phyloP scores from a whole-genome alignment of 2,113 vertebrate genomes.

The Actinemys pallida region DNA sequence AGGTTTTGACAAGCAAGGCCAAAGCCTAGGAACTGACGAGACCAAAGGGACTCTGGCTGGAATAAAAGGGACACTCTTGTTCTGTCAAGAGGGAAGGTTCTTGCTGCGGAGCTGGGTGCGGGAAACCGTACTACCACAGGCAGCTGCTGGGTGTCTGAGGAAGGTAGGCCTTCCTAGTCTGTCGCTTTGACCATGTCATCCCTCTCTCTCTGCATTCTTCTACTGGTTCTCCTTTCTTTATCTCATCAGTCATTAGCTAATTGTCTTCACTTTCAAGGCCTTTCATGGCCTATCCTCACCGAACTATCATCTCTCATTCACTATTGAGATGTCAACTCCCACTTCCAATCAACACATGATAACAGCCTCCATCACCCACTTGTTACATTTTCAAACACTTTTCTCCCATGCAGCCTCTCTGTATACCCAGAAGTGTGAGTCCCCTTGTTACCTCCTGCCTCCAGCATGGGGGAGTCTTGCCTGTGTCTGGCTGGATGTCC shows the following conservation, averaged over 20 bases:
- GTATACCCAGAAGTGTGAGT: no score
- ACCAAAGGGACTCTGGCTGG: slow-evolving; percentile 34
- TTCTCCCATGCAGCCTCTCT: no score
- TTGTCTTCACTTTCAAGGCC: fast-evolving
- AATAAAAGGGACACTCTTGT: slow-evolving; percentile 2
- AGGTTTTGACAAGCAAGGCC: neutral
- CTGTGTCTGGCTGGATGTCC: no score
- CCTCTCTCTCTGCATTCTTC: neutral
- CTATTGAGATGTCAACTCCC: no score
- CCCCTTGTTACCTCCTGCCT: no score
- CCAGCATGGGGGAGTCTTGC: no score
- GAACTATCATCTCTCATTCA: no score
- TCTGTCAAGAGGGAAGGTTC: slow-evolving; percentile 1
- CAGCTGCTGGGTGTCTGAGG: neutral
- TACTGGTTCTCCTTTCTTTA: neutral
- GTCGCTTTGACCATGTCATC: neutral
- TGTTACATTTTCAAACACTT: no score
- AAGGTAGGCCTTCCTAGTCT: neutral
- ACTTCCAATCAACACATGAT: no score
- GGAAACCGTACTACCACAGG: slow-evolving; percentile 18
- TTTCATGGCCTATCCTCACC: neutral
- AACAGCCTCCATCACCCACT: no score
- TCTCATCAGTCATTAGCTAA: fast-evolving
- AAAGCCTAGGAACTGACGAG: slow-evolving; percentile 17
- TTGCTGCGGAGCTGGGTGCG: slow-evolving; percentile 36